Base-by-base conservation (phyloP, 2,113 vertebrate species). In the Excalfactoria chinensis region DNA sequence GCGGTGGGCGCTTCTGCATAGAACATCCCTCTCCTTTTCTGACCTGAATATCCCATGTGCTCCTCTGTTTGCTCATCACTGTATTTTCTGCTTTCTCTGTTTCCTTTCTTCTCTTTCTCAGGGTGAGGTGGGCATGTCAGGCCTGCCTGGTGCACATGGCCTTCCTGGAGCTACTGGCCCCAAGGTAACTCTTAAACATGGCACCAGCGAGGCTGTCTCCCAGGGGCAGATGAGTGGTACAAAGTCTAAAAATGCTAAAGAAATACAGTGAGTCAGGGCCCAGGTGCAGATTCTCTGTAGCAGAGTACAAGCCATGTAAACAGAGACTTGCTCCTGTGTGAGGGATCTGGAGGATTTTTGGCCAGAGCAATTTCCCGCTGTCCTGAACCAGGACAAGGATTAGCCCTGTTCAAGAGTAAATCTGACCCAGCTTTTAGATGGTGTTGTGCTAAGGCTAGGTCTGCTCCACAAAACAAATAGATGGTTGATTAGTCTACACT, bases 51-150 rank as follows among this genome's bases (percentile, higher is more conserved):
- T 12, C 5, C 17, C 37, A 9, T 14, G 49, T 34, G 41, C 34
- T 81, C n/a, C 44, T 88, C 64, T 62, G 32, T 72, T 63, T 44
- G 44, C 67, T 71, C 35, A 48, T 93, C 18, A 20, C 69, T 93
- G 25, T 69, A 13, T 63, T 26, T 90, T 43, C 37, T 86, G 60
- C 77, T 94, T 59, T 79, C 51, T 60, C 63, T 8, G 0, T 66
- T 95, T 75, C 51, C 72, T 78, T 94, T 86, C 94, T 75, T 96
- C 63, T 97, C 89, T 78, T 86, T 49, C 40, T 82, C 95, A 99
- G 98, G 98, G 98, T 76, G 98, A 98, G 93, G 96, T 46, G 80
- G 98, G 98, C 1, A 98, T 98, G 59, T 80, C 93, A 21, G 97
- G 97, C 83, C 82, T 95, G 74, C 96, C 96, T 0, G 97, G 97